Evolutionary conservation across 2,113 vertebrate species (phyloP).

Genomic region (Onychostoma macrolepis): DNA sequence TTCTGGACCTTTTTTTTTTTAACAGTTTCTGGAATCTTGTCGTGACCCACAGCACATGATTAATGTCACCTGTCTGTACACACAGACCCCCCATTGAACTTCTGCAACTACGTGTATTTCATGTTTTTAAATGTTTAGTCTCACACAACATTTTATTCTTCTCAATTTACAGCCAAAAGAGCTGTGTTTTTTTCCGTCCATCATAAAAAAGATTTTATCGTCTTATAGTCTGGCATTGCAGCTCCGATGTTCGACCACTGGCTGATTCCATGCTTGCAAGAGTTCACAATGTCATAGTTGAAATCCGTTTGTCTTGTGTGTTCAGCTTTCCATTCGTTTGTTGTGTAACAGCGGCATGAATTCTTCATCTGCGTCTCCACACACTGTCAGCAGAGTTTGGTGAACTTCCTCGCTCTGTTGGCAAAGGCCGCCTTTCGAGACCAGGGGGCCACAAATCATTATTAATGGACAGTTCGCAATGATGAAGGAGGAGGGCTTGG

Average conservation of each 20-base stretch:
- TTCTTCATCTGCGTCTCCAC: conserved; percentile 27
- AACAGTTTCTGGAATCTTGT: neutral
- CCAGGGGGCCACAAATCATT: conserved; percentile 54
- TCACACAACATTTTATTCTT: neutral
- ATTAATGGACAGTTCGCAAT: conserved; percentile 50
- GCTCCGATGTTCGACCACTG: conserved; percentile 29
- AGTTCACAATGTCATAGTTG: conserved; percentile 40
- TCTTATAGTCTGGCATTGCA: neutral
- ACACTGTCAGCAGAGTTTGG: conserved; percentile 54
- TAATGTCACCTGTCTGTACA: neutral
- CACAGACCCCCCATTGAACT: neutral
- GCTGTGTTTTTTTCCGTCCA: neutral
- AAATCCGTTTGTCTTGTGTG: conserved; percentile 40
- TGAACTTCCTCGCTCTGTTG: conserved; percentile 59
- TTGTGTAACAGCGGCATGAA: conserved; percentile 56
- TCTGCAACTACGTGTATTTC: conserved; percentile 8
- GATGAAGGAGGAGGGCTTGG: neutral
- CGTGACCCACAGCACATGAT: neutral
- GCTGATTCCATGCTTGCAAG: conserved; percentile 25
- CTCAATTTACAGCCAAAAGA: conserved; percentile 1
- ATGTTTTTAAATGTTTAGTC: conserved; percentile 14
- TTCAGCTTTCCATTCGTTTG: conserved; percentile 20
- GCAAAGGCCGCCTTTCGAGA: conserved; percentile 41
- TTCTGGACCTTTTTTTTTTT: neutral
- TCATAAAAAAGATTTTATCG: conserved; percentile 34